phyloP scores from a whole-genome alignment of 2,113 vertebrate genomes.

The Penelope pileata region DNA sequence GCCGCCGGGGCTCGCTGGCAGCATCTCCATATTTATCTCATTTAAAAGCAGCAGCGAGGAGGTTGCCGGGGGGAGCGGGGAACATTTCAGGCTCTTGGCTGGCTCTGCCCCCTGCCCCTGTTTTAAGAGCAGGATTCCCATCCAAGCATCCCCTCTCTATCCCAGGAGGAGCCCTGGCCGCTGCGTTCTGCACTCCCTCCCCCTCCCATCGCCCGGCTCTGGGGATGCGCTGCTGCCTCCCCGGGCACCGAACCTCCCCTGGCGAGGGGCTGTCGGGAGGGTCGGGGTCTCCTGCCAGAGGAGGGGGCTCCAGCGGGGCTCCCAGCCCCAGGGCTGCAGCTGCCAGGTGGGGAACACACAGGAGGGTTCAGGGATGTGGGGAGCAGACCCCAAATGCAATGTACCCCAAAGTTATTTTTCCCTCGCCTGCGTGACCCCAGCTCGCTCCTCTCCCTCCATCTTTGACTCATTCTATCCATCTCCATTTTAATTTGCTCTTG shows the following conservation, averaged over 20 bases:
- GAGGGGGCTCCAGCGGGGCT: not conserved
- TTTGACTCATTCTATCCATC: slow-evolving; percentile 69
- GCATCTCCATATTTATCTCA: slow-evolving; percentile 46
- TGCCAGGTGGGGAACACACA: not conserved
- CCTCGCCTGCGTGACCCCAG: not conserved
- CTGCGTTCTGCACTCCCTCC: slow-evolving; percentile 20
- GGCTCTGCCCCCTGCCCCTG: slow-evolving; percentile 34
- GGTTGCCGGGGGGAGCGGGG: not conserved
- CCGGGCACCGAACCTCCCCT: not conserved
- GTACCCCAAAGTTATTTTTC: slow-evolving; percentile 29
- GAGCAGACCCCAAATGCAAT: not conserved
- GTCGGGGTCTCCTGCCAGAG: not conserved
- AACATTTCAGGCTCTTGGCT: slow-evolving; percentile 43
- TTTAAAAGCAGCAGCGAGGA: slow-evolving; percentile 22
- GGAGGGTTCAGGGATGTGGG: not conserved
- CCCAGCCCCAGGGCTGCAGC: not conserved
- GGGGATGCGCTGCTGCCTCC: not conserved
- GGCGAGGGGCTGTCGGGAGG: not conserved
- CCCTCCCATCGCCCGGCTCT: not conserved
- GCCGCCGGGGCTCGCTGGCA: not conserved
- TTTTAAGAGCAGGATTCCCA: slow-evolving; percentile 52
- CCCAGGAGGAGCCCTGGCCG: slow-evolving; percentile 38
- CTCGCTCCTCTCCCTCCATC: slow-evolving; percentile 30
- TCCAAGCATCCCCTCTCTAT: slow-evolving; percentile 39
- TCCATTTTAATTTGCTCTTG: slow-evolving; percentile 52